Evolutionary conservation across 1,140 invertebrate genomes (phyloP).

Genomic region (Drosophila gunungcola): DNA sequence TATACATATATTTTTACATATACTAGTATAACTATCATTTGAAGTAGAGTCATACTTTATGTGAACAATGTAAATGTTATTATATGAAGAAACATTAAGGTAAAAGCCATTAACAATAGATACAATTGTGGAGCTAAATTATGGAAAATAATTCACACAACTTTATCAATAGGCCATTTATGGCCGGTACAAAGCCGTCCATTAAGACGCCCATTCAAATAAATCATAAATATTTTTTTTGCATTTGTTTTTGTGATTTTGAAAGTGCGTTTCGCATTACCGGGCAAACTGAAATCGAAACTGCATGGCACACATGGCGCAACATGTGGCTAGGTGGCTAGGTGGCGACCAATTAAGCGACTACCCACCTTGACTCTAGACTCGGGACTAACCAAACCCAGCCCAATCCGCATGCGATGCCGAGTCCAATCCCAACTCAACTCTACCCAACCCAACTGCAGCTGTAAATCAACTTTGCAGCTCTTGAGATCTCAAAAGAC

Average conservation of each 20-base stretch:
- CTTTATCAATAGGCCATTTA: slow-evolving; percentile 49
- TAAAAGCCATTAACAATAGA: slow-evolving; percentile 19
- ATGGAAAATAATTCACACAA: slow-evolving; percentile 40
- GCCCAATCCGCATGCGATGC: background rate
- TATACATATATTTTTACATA: no score
- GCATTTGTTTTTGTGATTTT: slow-evolving; percentile 44
- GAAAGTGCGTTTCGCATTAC: slow-evolving; percentile 78
- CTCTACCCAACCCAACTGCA: slow-evolving; percentile 24
- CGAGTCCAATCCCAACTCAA: slow-evolving; percentile 22
- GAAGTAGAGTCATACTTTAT: background rate
- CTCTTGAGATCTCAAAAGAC: slow-evolving; percentile 30
- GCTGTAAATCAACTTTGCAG: slow-evolving; percentile 56
- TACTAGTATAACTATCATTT: no score
- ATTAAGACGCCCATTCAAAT: slow-evolving; percentile 45
- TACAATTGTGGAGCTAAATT: slow-evolving; percentile 19
- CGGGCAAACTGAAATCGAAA: slow-evolving; percentile 47
- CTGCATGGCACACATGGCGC: slow-evolving; percentile 41
- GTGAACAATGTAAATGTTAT: background rate
- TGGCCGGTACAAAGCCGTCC: slow-evolving; percentile 26
- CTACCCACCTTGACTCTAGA: slow-evolving; percentile 41
- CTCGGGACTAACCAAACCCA: slow-evolving; percentile 32
- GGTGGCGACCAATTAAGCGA: slow-evolving; percentile 71
- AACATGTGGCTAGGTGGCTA: slow-evolving; percentile 62
- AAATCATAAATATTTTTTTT: slow-evolving; percentile 63
- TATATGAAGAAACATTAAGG: slow-evolving; percentile 6